phyloP scores from a whole-genome alignment of 2,888 invertebrate species.

The Polymixis flavicincta region DNA sequence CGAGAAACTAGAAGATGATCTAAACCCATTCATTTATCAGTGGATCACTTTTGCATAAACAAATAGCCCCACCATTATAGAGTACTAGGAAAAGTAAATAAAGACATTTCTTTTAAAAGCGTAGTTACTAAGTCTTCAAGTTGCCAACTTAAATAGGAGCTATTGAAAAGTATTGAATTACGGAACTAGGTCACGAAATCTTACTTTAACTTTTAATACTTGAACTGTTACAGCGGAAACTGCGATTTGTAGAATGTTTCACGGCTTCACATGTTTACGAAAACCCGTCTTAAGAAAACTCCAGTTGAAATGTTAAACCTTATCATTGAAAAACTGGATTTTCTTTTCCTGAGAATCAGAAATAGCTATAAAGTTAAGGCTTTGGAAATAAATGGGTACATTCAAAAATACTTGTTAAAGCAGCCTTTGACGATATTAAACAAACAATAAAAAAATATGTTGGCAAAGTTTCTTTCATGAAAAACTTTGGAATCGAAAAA shows the following conservation, averaged over 20 bases:
- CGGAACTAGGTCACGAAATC: constrained; percentile 43
- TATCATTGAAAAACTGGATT: not conserved
- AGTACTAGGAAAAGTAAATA: constrained; percentile 3
- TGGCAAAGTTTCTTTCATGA: not conserved
- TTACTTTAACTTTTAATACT: constrained; percentile 28
- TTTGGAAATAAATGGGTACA: not conserved
- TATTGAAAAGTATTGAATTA: constrained; percentile 43
- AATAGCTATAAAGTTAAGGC: not conserved
- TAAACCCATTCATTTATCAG: not conserved
- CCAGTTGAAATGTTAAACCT: not conserved
- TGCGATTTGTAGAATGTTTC: constrained; percentile 12
- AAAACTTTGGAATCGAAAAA: not conserved
- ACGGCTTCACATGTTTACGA: not conserved
- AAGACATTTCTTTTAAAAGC: constrained; percentile 30
- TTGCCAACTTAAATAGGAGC: constrained; percentile 32
- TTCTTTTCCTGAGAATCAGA: not conserved
- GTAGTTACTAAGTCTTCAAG: constrained; percentile 24
- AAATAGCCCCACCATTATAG: not conserved
- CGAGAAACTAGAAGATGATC: not conserved
- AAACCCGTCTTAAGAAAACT: not conserved
- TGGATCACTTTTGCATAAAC: not conserved
- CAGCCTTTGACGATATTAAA: not conserved
- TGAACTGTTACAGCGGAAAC: constrained; percentile 9
- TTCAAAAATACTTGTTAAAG: not conserved
- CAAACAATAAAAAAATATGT: not conserved